Percentiles rank a stretch among this genome's conserved stretches.
Evolutionary conservation across 2,888 invertebrate genomes (phyloP).

Genomic region (Aricia artaxerxes): DNA sequence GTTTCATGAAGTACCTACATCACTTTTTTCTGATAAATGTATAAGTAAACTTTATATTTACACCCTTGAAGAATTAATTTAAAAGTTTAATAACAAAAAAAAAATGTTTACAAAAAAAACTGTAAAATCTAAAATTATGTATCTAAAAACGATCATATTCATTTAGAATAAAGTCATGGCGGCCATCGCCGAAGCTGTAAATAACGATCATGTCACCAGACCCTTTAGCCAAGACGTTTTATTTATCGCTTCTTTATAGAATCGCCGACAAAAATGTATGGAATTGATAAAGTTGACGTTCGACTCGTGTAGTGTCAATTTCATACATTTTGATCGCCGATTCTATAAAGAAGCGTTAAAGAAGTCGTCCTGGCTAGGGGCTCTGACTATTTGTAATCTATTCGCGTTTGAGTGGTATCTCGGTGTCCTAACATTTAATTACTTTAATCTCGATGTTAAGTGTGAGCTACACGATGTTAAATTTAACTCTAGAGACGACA

Average conservation of each 20-base stretch:
- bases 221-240: too few relatives aligned
- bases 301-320: too few relatives aligned
- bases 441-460: constrained; percentile 69
- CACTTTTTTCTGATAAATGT: background rate
- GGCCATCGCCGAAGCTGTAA: constrained; percentile 60
- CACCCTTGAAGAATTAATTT: background rate
- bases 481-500: constrained; percentile 48
- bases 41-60: background rate
- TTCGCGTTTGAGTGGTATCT: constrained; percentile 59
- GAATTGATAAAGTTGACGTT: too few relatives aligned
- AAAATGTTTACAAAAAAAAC: constrained; percentile 7
- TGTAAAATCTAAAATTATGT: background rate
- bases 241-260: too few relatives aligned
- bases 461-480: constrained; percentile 46
- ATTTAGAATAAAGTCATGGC: constrained; percentile 39
- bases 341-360: too few relatives aligned
- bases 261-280: too few relatives aligned
- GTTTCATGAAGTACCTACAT: background rate
- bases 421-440: constrained; percentile 50
- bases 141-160: constrained; percentile 18
- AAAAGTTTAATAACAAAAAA: background rate
- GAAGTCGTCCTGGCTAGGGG: too few relatives aligned
- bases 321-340: too few relatives aligned
- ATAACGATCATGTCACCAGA: constrained; percentile 52
- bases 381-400: constrained; percentile 19